Conservation (phyloP, 1,140 invertebrate species). For the Adelges cooleyi region DNA sequence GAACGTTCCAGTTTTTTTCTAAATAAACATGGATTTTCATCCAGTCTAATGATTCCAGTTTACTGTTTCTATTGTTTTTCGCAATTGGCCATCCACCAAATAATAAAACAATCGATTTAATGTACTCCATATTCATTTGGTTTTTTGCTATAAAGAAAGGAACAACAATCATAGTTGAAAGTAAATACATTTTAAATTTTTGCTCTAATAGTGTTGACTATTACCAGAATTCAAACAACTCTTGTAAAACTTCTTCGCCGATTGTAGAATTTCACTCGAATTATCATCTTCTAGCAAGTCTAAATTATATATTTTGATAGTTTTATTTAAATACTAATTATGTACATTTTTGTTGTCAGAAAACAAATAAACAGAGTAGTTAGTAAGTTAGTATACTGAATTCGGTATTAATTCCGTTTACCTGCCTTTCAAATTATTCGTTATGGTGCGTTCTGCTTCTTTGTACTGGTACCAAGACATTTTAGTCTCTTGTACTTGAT, state of each 20-base stretch:
- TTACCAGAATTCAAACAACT: slow-evolving; percentile 23
- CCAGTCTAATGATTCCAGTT: not conserved
- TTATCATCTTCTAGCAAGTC: slow-evolving; percentile 1
- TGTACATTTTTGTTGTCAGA: too few relatives aligned
- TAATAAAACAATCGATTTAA: not conserved
- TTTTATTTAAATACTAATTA: too few relatives aligned
- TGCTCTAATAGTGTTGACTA: not conserved
- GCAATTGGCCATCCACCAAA: slow-evolving; percentile 17
- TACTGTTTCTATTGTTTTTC: not conserved
- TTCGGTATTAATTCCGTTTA: too few relatives aligned
- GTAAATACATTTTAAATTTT: not conserved
- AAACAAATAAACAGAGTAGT: too few relatives aligned
- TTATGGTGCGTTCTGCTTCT: slow-evolving; percentile 37
- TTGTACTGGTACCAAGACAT: slow-evolving; percentile 40
- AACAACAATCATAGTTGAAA: not conserved
- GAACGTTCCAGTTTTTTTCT: slow-evolving; percentile 15
- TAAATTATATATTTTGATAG: not conserved
- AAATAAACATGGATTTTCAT: slow-evolving; percentile 4
- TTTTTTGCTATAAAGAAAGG: not conserved
- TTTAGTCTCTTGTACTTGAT: slow-evolving; percentile 38
- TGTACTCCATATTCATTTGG: not conserved
- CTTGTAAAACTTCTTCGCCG: slow-evolving; percentile 3
- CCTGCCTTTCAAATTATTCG: slow-evolving; percentile 37
- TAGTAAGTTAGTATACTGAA: too few relatives aligned
- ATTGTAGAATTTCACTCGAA: not conserved